A percentile compares a stretch with the other conserved stretches of the same genome.
phyloP scores from a whole-genome alignment of 2,888 invertebrate species.

The Amiota minor region DNA sequence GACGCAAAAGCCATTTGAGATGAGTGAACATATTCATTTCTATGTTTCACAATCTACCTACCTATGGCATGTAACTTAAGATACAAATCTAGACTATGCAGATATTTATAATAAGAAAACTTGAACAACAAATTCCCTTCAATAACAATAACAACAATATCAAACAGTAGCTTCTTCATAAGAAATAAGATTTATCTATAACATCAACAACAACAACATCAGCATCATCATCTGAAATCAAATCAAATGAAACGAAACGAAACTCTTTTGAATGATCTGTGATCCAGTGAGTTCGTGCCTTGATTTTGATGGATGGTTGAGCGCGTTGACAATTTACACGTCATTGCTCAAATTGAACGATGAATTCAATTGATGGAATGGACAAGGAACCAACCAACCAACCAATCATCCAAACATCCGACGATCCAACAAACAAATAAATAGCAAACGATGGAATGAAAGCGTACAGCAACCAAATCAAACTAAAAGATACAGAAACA shows the following conservation, averaged over 20 bases:
- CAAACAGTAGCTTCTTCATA: slow-evolving; percentile 9
- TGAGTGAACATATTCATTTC: background rate
- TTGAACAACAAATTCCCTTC: slow-evolving; percentile 34
- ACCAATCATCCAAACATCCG: too few relatives aligned
- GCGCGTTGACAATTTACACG: slow-evolving; percentile 54
- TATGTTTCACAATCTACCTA: slow-evolving; percentile 1
- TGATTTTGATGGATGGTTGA: slow-evolving; percentile 7
- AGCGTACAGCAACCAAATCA: slow-evolving; percentile 23
- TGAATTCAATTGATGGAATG: slow-evolving; percentile 37
- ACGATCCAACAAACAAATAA: background rate
- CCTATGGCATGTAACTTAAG: slow-evolving; percentile 18
- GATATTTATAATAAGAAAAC: background rate
- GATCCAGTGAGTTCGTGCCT: slow-evolving; percentile 27
- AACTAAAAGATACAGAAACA: slow-evolving; percentile 45
- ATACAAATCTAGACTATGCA: background rate
- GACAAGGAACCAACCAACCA: background rate
- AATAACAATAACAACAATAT: slow-evolving; percentile 23
- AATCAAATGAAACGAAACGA: slow-evolving; percentile 27
- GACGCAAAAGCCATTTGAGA: background rate
- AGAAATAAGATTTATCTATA: slow-evolving; percentile 45
- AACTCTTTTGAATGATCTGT: slow-evolving; percentile 21
- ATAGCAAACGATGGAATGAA: slow-evolving; percentile 39
- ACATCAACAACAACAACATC: slow-evolving; percentile 43
- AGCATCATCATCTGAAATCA: slow-evolving; percentile 27
- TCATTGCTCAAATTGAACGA: slow-evolving; percentile 66